A percentile compares a stretch with the other conserved stretches of the same genome.
Evolutionary conservation across 2,888 invertebrate species (phyloP).

Genomic region (Theodoxus fluviatilis): DNA sequence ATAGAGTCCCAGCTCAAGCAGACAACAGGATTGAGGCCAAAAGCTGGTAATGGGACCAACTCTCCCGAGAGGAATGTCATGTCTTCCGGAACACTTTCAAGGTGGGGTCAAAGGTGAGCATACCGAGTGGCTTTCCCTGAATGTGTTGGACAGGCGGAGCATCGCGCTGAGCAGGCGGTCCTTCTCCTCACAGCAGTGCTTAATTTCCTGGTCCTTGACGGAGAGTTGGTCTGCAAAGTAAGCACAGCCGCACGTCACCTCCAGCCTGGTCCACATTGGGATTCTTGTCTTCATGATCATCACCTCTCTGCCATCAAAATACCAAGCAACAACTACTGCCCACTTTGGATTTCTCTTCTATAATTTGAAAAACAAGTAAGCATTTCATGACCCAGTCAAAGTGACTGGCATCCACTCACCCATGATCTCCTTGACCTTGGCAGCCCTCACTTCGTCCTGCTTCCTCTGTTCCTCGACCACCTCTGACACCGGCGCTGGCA

Average conservation of each 20-base stretch:
- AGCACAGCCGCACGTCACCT: constrained; percentile 76
- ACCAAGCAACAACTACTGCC: too few species aligned
- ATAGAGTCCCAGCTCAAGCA: background rate
- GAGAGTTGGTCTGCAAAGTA: constrained; percentile 77
- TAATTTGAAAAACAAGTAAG: too few species aligned
- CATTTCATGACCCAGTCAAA: too few species aligned
- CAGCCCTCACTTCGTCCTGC: constrained; percentile 79
- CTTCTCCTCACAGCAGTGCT: constrained; percentile 85
- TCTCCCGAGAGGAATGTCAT: background rate
- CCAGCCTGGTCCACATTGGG: constrained; percentile 47
- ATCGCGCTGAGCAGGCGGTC: constrained; percentile 73
- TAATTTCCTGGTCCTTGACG: constrained; percentile 87
- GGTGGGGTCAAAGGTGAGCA: constrained; percentile 10
- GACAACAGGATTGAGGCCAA: background rate
- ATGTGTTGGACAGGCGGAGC: constrained; percentile 68
- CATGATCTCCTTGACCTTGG: constrained; percentile 81
- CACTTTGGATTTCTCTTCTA: too few species aligned
- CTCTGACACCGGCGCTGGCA: constrained; percentile 73
- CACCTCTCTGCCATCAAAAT: too few species aligned
- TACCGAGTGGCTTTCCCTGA: constrained; percentile 29
- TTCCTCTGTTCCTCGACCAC: constrained; percentile 81
- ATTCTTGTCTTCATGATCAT: background rate
- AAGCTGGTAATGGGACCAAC: background rate
- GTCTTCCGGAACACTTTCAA: too few species aligned
- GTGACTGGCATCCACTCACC: constrained; percentile 69